Base-by-base conservation (phyloP, 2,888 invertebrate genomes). In the Zaprionus lineosus region DNA sequence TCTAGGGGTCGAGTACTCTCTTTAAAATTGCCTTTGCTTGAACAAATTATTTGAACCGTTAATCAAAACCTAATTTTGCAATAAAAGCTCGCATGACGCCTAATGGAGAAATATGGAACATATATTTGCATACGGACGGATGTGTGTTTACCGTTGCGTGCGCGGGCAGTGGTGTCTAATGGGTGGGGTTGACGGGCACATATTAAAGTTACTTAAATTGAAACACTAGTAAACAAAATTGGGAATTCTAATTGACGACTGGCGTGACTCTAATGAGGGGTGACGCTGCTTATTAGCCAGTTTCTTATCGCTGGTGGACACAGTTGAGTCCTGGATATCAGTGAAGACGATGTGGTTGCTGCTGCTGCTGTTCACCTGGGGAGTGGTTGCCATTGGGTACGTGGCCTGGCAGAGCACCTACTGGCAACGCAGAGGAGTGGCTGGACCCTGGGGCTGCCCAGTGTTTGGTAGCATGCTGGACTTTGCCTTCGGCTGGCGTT, bases 391-490 rank as follows among this genome's bases (percentile, higher is more conserved):
- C n/a, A n/a, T n/a, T 11, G 36, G 8, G 26, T 50, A 2, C 53
- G 48, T 74, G 74, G 47, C 55, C 9, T 78, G 84, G 79, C 67
- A 50, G 1, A 63, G 75, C 9, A 66, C 53, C 6, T 78, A 74
- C 56, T 87, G 87, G 87, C 62, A 50, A 1, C 72, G 86, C 0
- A 63, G 68, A 8, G 82, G 84, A 1, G 44, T 87, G 0, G 19
- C 29, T 16, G 86, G 82, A 14, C 86, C 86, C 0, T 11, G 3
- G 1, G 85, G 84, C 3, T 53, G 62, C 16, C 84, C 87, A 0
- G 5, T 87, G 12, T 65, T 84, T 2, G 87, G 87, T n/a, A 87
- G 83, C 19, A 87, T 87, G 87, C 34, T 63, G 14, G 21, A 55
- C 2, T 87, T 82, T 53, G 51, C 73, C 1, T 43, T 66, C 6